Percentiles rank a stretch among this genome's conserved stretches.
phyloP scores from a whole-genome alignment of 2,797 vertebrate species.

The Dermochelys coriacea region DNA sequence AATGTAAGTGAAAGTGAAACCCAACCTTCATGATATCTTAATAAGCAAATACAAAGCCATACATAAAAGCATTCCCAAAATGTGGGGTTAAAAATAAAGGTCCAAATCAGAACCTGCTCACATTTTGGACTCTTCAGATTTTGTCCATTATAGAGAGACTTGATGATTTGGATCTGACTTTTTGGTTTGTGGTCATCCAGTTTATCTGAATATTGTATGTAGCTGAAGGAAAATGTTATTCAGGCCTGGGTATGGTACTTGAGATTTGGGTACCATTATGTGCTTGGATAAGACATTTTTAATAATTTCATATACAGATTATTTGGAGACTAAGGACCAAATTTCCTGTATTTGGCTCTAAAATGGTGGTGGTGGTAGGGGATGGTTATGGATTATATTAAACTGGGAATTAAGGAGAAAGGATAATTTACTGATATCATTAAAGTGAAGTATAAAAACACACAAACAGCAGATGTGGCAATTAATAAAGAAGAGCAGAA shows the following conservation, averaged over 20 bases:
- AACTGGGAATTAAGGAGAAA: not conserved
- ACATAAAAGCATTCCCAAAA: not conserved
- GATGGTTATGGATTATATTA: not conserved
- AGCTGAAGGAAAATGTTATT: not conserved
- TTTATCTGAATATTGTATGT: not conserved
- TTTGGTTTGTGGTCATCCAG: not conserved
- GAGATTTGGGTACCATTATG: not conserved
- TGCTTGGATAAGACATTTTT: not conserved
- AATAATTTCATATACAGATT: not conserved
- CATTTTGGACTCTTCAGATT: not conserved
- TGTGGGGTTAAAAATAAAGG: not conserved
- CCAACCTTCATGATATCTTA: not conserved
- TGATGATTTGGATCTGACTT: not conserved
- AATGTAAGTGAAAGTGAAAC: not conserved
- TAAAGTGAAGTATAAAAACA: not conserved
- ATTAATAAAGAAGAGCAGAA: constrained; percentile 24
- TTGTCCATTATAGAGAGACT: not conserved
- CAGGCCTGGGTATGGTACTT: not conserved
- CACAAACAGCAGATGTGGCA: not conserved
- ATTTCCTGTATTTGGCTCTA: too few species aligned
- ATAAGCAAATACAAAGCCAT: not conserved
- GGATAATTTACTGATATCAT: not conserved
- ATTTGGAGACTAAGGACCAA: not conserved
- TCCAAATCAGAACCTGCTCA: not conserved
- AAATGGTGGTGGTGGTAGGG: not conserved